phyloP scores from a whole-genome alignment of 2,797 vertebrate genomes.

The Sebastiscus albofasciatus region DNA sequence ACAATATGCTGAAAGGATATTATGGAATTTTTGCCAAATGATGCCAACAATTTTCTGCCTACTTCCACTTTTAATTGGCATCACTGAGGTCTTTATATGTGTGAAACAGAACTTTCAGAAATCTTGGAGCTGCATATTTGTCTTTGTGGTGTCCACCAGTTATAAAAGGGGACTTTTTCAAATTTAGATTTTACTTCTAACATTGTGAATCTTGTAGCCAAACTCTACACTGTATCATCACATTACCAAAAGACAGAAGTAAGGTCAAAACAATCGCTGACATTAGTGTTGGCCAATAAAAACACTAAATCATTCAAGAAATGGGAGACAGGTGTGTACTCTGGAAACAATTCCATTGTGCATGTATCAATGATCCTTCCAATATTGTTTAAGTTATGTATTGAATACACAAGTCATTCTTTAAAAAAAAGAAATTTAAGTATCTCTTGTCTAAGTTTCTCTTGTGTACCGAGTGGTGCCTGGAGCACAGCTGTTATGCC shows the following conservation, averaged over 20 bases:
- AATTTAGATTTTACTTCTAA: background rate
- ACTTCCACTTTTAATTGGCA: background rate
- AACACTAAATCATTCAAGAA: background rate
- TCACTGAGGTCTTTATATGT: background rate
- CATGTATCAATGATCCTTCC: background rate
- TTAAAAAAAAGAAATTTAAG: background rate
- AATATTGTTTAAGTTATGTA: background rate
- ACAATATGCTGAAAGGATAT: too few relatives aligned
- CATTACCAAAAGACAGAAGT: background rate
- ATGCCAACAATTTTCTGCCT: too few relatives aligned
- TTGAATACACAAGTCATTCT: background rate
- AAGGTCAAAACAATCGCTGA: background rate
- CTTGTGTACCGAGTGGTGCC: background rate
- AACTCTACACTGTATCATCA: background rate
- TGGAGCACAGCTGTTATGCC: slow-evolving; percentile 3
- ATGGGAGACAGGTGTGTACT: background rate
- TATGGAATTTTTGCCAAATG: too few relatives aligned
- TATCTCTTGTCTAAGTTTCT: background rate
- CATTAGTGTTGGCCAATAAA: background rate
- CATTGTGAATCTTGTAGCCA: background rate
- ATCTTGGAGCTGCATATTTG: background rate
- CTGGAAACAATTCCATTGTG: background rate
- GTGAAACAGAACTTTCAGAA: background rate
- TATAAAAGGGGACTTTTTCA: background rate
- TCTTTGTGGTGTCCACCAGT: background rate